Base-by-base conservation (phyloP, 2,113 vertebrate genomes). In the Reinhardtius hippoglossoides region DNA sequence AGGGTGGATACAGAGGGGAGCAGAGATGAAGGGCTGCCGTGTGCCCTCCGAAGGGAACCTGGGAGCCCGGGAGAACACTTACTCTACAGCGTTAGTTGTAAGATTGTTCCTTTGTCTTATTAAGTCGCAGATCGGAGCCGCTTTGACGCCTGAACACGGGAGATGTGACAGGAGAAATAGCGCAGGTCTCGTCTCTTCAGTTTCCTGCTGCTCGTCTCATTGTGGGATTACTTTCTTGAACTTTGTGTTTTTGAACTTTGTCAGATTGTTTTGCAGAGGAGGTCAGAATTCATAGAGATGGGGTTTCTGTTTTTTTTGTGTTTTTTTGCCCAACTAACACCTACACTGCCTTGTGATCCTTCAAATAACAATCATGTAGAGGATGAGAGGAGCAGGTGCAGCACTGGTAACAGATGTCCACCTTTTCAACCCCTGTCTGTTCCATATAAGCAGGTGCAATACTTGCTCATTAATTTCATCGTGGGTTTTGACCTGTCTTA, bases 51-150 rank as follows among this genome's bases (percentile, higher is more conserved):
- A 92, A 86, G 92, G 89, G 90, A 89, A 82, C 18, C 81, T 48
- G 58, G 80, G 78, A 88, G 84, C 88, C 83, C 69, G 15, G 76
- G 82, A 91, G 90, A 80, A 76, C 78, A 81, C 84, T 94, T 80
- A 61, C 76, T 87, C 85, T 18, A 71, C 84, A 74, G 61, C 70
- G 83, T 86, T 89, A 81, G 82, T 71, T 87, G 77, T 87, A 71
- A 85, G 88, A 91, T 90, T 81, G 83, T 89, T 88, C 86, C 76
- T 91, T 92, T 92, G 89, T 93, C 87, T 93, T 82, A 82, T 85
- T 71, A 80, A 69, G 81, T 82, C 58, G 50, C 85, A 78, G 84
- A 87, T 50, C 83, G 76, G 58, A 79, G 72, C 84, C 37, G 44
- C 83, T 88, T 89, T 87, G 81, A 85, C 87, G 44, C 68, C 60